Percentiles rank a stretch among this genome's conserved stretches.
These are phyloP conservation scores for Pasiphila rectangulata DNA, from an alignment of 2,888 invertebrate species.

Conservation along the genomic window DNA sequence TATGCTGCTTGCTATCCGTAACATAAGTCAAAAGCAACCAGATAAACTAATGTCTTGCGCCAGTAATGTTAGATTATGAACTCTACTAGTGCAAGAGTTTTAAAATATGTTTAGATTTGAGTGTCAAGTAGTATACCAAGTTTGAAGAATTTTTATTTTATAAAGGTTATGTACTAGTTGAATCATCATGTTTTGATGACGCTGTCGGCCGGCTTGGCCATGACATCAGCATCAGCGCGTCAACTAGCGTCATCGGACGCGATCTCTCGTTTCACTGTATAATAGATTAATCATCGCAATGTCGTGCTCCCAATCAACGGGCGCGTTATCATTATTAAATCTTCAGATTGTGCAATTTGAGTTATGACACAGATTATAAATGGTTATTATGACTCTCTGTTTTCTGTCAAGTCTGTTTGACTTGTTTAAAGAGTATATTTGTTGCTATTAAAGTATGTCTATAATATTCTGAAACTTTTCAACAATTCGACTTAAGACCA, in stretches of 20 bases:
- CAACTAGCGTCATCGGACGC: constrained; percentile 64
- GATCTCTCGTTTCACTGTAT: constrained; percentile 52
- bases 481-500: too few relatives aligned
- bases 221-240: constrained; percentile 72
- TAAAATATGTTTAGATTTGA: too few relatives aligned
- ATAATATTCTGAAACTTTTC: too few relatives aligned
- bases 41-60: constrained; percentile 9
- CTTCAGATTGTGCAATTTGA: constrained; percentile 45
- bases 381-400: constrained; percentile 41
- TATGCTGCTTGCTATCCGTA: constrained; percentile 9
- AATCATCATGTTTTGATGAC: constrained; percentile 45
- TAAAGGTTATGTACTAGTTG: constrained; percentile 9
- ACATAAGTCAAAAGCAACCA: constrained; percentile 11
- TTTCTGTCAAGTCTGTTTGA: constrained; percentile 24
- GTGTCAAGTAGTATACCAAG: constrained; percentile 1
- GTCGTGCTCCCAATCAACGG: constrained; percentile 56
- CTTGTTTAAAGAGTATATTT: constrained; percentile 12
- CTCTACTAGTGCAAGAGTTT: background rate
- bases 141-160: constrained; percentile 7
- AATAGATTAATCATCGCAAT: constrained; percentile 58
- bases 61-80: background rate
- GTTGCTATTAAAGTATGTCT: too few relatives aligned
- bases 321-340: constrained; percentile 54
- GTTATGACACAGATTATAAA: constrained; percentile 38
- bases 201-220: constrained; percentile 53